A percentile compares a stretch with the other conserved stretches of the same genome.
These are phyloP conservation scores for Paedocypris sp. DNA, from an alignment of 2,113 vertebrate species.

Conservation along the genomic window DNA sequence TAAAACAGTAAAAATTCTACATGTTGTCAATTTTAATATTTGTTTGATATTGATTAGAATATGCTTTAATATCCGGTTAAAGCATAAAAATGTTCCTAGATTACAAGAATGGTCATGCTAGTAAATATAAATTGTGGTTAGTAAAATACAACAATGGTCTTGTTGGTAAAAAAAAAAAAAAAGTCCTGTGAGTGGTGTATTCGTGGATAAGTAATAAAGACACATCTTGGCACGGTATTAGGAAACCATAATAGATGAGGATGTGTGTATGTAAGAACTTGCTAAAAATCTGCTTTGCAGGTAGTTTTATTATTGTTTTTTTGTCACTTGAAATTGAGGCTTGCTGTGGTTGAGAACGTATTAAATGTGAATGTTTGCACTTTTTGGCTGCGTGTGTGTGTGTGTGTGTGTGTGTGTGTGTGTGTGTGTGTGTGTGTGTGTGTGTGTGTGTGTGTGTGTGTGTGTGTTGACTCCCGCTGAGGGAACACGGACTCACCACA, in stretches of 20 bases:
- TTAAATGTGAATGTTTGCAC: slow-evolving; percentile 20
- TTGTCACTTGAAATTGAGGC: slow-evolving; percentile 28
- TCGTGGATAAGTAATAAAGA: too few species aligned
- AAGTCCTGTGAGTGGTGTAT: too few species aligned
- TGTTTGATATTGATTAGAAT: too few species aligned
- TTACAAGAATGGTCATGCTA: too few species aligned
- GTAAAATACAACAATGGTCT: too few species aligned
- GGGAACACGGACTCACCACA: slow-evolving; percentile 42
- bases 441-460: slow-evolving; percentile 33
- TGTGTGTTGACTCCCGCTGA: slow-evolving; percentile 45
- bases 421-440: slow-evolving; percentile 38
- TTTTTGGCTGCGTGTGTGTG: slow-evolving; percentile 6
- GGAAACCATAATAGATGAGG: not conserved
- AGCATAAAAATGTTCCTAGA: too few species aligned
- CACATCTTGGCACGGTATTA: too few species aligned
- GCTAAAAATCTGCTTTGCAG: not conserved
- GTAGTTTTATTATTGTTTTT: not conserved
- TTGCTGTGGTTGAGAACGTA: slow-evolving; percentile 29
- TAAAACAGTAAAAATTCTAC: too few species aligned
- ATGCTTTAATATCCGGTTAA: too few species aligned
- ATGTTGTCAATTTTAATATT: too few species aligned
- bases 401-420: slow-evolving; percentile 22
- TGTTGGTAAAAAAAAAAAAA: too few species aligned
- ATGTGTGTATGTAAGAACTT: not conserved
- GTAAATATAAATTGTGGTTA: too few species aligned